Conservation (phyloP, 2,888 invertebrate species). For the Clitarchus hookeri region DNA sequence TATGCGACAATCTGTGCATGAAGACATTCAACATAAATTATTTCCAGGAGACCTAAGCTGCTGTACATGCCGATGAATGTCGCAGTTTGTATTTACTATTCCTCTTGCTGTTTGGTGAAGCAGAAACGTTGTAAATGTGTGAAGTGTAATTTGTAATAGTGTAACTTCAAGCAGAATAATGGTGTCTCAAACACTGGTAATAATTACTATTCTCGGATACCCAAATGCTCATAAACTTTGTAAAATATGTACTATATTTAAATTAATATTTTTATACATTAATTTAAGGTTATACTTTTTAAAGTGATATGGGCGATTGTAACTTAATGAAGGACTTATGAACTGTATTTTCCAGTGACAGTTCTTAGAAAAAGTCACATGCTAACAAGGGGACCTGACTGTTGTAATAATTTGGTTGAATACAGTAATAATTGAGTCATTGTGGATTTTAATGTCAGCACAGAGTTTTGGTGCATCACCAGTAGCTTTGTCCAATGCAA, state of each 20-base stretch:
- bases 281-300: background rate
- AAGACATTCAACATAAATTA: too few relatives aligned
- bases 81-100: too few relatives aligned
- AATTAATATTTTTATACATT: conserved; percentile 6
- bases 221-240: background rate
- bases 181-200: background rate
- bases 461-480: background rate
- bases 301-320: background rate
- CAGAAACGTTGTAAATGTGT: too few relatives aligned
- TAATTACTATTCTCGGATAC: background rate
- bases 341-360: background rate
- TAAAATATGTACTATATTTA: background rate
- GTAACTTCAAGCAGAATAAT: too few relatives aligned
- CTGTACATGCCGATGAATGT: too few relatives aligned
- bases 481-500: background rate
- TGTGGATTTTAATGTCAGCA: background rate
- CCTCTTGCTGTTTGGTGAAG: too few relatives aligned
- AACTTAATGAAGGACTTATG: background rate
- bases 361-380: background rate
- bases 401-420: background rate
- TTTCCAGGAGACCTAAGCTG: too few relatives aligned
- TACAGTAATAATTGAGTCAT: background rate
- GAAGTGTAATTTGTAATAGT: too few relatives aligned
- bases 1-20: too few relatives aligned
- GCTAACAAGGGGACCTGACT: background rate